A percentile compares a stretch with the other conserved stretches of the same genome.
Conservation (phyloP, 2,888 invertebrate species). For the Patella depressa region DNA sequence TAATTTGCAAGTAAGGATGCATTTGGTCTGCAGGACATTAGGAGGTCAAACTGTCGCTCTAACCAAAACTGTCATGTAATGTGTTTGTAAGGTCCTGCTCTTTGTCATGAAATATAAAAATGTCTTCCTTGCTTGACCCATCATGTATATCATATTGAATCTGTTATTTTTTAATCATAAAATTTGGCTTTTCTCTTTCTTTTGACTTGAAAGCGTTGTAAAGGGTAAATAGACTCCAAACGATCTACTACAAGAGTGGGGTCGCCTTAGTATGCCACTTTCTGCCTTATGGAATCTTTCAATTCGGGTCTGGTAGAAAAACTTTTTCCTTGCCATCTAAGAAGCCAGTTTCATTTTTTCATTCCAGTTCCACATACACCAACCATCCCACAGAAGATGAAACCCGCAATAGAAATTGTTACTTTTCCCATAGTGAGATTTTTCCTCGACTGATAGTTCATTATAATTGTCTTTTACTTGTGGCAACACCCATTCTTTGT, state of each 20-base stretch:
- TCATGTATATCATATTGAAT: conserved; percentile 39
- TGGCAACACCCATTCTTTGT: conserved; percentile 32
- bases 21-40: conserved; percentile 19
- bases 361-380: conserved; percentile 27
- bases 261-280: conserved; percentile 27
- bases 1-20: conserved; percentile 17
- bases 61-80: conserved; percentile 31
- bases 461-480: conserved; percentile 30
- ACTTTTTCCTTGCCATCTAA: neutral
- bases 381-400: conserved; percentile 36
- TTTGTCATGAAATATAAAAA: conserved; percentile 25
- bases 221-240: conserved; percentile 28
- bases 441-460: conserved; percentile 28
- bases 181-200: conserved; percentile 21
- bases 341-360: conserved; percentile 28
- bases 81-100: conserved; percentile 28
- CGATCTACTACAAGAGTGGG: conserved; percentile 33
- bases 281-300: conserved; percentile 33
- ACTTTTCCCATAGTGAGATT: conserved; percentile 24
- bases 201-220: conserved; percentile 26
- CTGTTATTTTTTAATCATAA: conserved; percentile 36
- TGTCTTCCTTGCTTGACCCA: conserved; percentile 23
- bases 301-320: neutral
- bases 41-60: conserved; percentile 18
- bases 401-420: conserved; percentile 45